Percentiles rank a stretch among this genome's conserved stretches.
Evolutionary conservation across 2,113 vertebrate species (phyloP).

Genomic region (Vidua macroura): DNA sequence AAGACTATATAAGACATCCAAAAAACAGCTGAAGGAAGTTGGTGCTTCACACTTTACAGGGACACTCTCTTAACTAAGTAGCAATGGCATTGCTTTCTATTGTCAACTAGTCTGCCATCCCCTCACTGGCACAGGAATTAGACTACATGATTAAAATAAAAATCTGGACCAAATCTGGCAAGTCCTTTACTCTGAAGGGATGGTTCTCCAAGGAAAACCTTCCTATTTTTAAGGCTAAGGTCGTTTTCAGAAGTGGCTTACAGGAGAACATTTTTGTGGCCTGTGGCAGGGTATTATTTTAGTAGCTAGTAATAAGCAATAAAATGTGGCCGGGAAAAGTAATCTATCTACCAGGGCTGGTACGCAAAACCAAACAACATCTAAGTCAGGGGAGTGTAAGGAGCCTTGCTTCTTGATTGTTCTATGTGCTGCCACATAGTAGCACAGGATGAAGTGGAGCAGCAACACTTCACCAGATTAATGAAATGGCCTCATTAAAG

Average conservation of each 20-base stretch:
- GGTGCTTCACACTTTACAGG: neutral
- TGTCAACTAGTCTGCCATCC: neutral
- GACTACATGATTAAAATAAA: neutral
- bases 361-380: neutral
- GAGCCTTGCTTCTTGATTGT: neutral
- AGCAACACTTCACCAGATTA: neutral
- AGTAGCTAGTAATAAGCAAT: slow-evolving; percentile 38
- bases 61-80: neutral
- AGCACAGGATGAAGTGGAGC: neutral
- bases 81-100: neutral
- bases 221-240: slow-evolving; percentile 15
- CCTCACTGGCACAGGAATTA: neutral
- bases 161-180: neutral
- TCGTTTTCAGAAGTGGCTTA: slow-evolving; percentile 24
- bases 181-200: neutral
- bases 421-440: neutral
- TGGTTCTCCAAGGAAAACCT: neutral
- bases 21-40: neutral
- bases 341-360: neutral
- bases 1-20: neutral
- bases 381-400: neutral
- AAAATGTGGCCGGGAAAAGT: slow-evolving; percentile 25
- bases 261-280: slow-evolving; percentile 37
- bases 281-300: slow-evolving; percentile 43
- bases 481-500: neutral